A percentile compares a stretch with the other conserved stretches of the same genome.
Evolutionary conservation across 2,797 vertebrate genomes (phyloP).

Genomic region (Sebastes hopkinsi): DNA sequence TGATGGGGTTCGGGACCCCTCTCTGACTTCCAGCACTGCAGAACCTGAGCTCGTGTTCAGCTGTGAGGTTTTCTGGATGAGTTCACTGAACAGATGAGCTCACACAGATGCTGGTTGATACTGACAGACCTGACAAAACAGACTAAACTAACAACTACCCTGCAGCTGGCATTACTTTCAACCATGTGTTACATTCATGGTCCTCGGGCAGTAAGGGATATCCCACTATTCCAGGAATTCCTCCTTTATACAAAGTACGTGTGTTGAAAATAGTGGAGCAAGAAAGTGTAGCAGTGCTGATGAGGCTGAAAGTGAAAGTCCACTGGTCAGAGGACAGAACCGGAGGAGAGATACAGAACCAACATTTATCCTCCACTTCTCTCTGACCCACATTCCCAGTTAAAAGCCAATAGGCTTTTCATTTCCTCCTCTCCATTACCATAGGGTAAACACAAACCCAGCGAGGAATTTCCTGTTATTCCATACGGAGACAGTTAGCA

Average conservation of each 20-base stretch:
- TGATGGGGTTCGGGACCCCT: neutral
- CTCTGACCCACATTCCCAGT: slow-evolving; percentile 57
- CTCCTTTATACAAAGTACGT: neutral
- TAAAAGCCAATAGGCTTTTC: slow-evolving; percentile 65
- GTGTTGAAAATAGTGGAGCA: neutral
- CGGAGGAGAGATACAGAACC: slow-evolving; percentile 1
- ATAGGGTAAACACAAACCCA: slow-evolving; percentile 71
- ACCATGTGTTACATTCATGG: neutral
- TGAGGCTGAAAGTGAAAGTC: slow-evolving; percentile 20
- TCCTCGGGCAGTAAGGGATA: neutral
- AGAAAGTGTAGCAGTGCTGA: slow-evolving; percentile 7
- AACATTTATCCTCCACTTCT: slow-evolving; percentile 41
- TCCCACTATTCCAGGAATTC: slow-evolving; percentile 30
- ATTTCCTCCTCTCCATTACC: slow-evolving; percentile 70
- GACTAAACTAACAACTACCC: neutral
- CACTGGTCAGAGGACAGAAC: neutral
- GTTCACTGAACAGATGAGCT: neutral
- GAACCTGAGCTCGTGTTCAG: neutral
- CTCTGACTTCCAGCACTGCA: neutral
- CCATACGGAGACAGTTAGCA: slow-evolving; percentile 69
- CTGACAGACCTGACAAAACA: neutral
- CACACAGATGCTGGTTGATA: neutral
- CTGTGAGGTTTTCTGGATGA: neutral
- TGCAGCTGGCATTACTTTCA: slow-evolving; percentile 2
- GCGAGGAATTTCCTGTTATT: slow-evolving; percentile 82